A percentile compares a stretch with the other conserved stretches of the same genome.
phyloP scores from a whole-genome alignment of 2,888 invertebrate genomes.

The Meloe dianella region DNA sequence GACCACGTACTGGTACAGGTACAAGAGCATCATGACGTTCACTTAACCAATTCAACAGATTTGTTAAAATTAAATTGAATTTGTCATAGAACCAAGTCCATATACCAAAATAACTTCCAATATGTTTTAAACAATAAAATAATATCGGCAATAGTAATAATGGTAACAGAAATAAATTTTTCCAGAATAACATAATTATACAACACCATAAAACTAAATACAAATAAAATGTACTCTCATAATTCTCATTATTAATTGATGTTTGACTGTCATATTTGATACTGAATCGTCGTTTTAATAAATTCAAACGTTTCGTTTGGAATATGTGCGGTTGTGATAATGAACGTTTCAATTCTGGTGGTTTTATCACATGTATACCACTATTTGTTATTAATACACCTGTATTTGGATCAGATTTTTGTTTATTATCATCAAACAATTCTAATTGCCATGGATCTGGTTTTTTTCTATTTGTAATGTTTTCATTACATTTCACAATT shows the following conservation, averaged over 20 bases:
- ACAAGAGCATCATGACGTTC: slow-evolving; percentile 72
- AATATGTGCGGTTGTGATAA: slow-evolving; percentile 52
- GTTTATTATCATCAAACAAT: slow-evolving; percentile 48
- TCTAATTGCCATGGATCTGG: slow-evolving; percentile 54
- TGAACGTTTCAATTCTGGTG: slow-evolving; percentile 49
- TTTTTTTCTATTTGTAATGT: slow-evolving; percentile 1
- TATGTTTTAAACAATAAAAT: slow-evolving; percentile 69
- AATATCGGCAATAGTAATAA: slow-evolving; percentile 78
- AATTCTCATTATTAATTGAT: slow-evolving; percentile 48
- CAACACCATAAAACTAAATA: slow-evolving; percentile 83
- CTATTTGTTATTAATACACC: slow-evolving; percentile 51
- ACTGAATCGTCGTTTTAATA: slow-evolving; percentile 37
- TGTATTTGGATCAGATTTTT: slow-evolving; percentile 29
- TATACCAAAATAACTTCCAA: slow-evolving; percentile 62
- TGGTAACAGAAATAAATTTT: slow-evolving; percentile 81
- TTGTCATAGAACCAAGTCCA: slow-evolving; percentile 62
- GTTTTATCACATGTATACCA: slow-evolving; percentile 50
- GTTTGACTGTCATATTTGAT: slow-evolving; percentile 37
- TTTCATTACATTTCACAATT: slow-evolving; percentile 22
- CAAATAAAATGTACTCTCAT: slow-evolving; percentile 74
- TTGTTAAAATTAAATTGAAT: slow-evolving; percentile 36
- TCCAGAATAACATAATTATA: slow-evolving; percentile 83
- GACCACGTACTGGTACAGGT: slow-evolving; percentile 79
- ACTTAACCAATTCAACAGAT: slow-evolving; percentile 66
- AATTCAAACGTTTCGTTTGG: slow-evolving; percentile 32